Evolutionary conservation across 1,140 invertebrate species (phyloP), one percentile per base, ranked within the genome.

Genomic region (Dendrolimus punctatus): DNA sequence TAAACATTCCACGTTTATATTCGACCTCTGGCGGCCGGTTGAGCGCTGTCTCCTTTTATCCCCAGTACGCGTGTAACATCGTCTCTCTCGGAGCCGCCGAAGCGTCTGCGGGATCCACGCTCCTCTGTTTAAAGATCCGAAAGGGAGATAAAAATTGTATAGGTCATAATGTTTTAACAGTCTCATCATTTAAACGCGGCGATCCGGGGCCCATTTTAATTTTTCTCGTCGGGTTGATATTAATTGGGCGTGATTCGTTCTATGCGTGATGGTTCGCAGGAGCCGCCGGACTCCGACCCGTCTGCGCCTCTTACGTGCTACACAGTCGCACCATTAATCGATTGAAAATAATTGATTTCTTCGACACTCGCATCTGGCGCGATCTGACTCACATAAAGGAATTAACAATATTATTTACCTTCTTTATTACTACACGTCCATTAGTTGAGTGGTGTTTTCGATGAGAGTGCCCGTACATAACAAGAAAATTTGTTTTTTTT

Each of bases 1-100:
- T 85, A 85, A 85, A 85, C 82, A 85, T 85, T 85, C 80, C 80
- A 85, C 76, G 73, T 83, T 82, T 80, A 81, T 81, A 82, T 81
- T 78, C 82, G 80, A 82, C 80, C 80, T 83, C 82, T 82, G 75
- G 62, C 72, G 70, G 67, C 61, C 75, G 78, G 71, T 74, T 69
- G 71, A 60, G 55, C 62, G 53, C 39, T 42, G 52, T 44, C 46
- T 80, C 77, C 56, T 66, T 67, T 63, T 83, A 49, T 45, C 50
- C 41, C 10, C 45, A 41, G 41, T 39, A 51, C 70, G 6, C 59
- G 46, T 38, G 47, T 61, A 51, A 43, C 39, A 53, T 40, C 51
- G 55, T 84, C 77, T 61, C 70, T 36, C 58, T 83, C 68, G 48
- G 59, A 60, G 73, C 74, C 74, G 80, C 79, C 80, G 73, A 55